phyloP scores from a whole-genome alignment of 2,113 vertebrate species.

The Silurus asotus region DNA sequence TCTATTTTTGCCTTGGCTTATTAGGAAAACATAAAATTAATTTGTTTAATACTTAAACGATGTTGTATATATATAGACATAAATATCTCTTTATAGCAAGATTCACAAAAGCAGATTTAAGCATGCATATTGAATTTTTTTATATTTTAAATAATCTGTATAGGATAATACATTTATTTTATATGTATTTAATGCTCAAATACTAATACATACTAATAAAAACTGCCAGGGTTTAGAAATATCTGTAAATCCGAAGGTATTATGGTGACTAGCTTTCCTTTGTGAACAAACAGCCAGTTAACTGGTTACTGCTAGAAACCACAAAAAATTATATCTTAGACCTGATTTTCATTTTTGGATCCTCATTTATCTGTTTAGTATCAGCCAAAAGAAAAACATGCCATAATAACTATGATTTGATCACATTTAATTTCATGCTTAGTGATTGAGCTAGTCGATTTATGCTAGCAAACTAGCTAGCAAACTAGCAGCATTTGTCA shows the following conservation, averaged over 20 bases:
- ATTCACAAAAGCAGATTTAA: background rate
- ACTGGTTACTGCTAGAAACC: background rate
- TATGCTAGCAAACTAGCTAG: conserved; percentile 10
- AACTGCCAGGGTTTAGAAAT: background rate
- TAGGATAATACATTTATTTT: background rate
- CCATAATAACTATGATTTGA: background rate
- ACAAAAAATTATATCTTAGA: no score
- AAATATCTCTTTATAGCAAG: background rate
- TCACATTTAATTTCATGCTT: background rate
- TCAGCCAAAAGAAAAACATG: background rate
- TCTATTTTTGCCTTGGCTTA: background rate
- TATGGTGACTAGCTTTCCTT: background rate
- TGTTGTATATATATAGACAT: background rate
- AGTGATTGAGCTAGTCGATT: background rate
- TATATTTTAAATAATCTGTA: background rate
- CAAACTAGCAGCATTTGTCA: background rate
- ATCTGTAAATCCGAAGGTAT: background rate
- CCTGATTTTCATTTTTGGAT: background rate
- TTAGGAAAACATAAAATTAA: background rate
- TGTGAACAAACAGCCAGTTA: background rate
- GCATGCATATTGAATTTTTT: background rate
- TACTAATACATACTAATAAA: background rate
- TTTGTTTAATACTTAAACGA: background rate
- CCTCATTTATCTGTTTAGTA: background rate
- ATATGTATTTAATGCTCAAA: background rate